Base-by-base conservation (phyloP, 2,113 vertebrate species). In the Toxostoma redivivum region DNA sequence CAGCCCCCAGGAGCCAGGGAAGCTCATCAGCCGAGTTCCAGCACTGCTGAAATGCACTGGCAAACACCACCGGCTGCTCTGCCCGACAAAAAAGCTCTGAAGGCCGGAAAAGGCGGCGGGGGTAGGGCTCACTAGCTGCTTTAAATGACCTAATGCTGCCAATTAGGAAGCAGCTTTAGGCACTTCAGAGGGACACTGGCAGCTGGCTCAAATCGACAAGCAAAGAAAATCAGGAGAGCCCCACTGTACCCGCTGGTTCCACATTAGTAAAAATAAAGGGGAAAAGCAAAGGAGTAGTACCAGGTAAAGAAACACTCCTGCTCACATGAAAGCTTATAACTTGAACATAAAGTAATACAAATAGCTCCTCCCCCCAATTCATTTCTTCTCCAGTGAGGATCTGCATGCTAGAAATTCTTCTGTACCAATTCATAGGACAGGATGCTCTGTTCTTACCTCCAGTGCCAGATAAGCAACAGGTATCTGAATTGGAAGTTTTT, bases 61-160 rank as follows among this genome's bases (percentile, higher is more conserved):
- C 77, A 90, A 94, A 72, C 83, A 92, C 86, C 82, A 42, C 71
- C 1, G 45, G 37, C 82, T 70, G 88, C 90, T 81, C 81, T 38
- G 73, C 50, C 82, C 0, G 2, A 86, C 74, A 86, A 60, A 89
- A 94, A 85, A 47, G 24, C 81, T 88, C 38, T 2, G 6, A 50
- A 79, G 94, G 47, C 95, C 87, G 81, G 96, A 97, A 98, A 95
- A 94, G 90, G 85, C 85, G 2, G 88, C 10, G 28, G 85, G 95
- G 89, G 91, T 80, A 76, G 72, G 54, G 79, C 94, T 77, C 5
- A 3, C 45, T 61, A 64, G 38, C 64, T 72, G 25, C 38, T 85
- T 85, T 24, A 87, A 91, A 80, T 97, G 97, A 98, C 96, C 93
- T 97, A 96, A 97, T 92, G 77, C 70, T 15, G 69, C 90, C 84